Evolutionary conservation across 2,888 invertebrate genomes (phyloP), one percentile per base, ranked within the genome.

Genomic region (Venustoraphidia nigricollis): DNA sequence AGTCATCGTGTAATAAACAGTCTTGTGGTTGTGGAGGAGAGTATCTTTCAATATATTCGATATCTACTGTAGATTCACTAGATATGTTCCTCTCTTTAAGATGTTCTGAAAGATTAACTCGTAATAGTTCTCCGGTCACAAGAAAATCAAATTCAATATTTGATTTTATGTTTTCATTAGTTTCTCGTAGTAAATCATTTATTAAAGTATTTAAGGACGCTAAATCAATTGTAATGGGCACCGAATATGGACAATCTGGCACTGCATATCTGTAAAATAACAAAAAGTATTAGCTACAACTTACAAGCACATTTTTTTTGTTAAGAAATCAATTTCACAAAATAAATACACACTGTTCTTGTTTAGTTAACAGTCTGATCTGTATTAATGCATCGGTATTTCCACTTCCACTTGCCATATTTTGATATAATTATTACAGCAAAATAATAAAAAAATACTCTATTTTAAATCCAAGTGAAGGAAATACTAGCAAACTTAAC

Each of bases 1-100:
- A 98, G 63, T 98, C 97, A 67, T 96, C 93, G 60, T 96, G 95
- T 64, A 90, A 75, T 54, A 97, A 71, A 62, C 91, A 90, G 64
- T 94, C 88, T 62, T 91, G 81, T 1, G 96, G 95, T 59, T 88
- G 79, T 0, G 97, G 97, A 1, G 95, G 84, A 10, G 94, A 90
- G 56, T 85, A 83, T 56, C 87, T 79, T 62, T 91, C 87, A 17
- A 96, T 71, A 67, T 96, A 97, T 66, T 97, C 96, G 45, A 97
- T 76, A 54, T 89, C 84, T 54, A 96, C 70, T 9, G 89, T 83
- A 47, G 79, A 77, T 72, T 97, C 96, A 44, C 81, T 81, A 1
- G 88, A 87, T 9, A 84, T 70, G 38, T 76, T 76, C 57, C 82
- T 83, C 51, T 85, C 81, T 52, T 79, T 75, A 48, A 94, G 69